Evolutionary conservation across 2,797 vertebrate genomes (phyloP), one percentile per base, ranked within the genome.

Genomic region (Staurois parvus): DNA sequence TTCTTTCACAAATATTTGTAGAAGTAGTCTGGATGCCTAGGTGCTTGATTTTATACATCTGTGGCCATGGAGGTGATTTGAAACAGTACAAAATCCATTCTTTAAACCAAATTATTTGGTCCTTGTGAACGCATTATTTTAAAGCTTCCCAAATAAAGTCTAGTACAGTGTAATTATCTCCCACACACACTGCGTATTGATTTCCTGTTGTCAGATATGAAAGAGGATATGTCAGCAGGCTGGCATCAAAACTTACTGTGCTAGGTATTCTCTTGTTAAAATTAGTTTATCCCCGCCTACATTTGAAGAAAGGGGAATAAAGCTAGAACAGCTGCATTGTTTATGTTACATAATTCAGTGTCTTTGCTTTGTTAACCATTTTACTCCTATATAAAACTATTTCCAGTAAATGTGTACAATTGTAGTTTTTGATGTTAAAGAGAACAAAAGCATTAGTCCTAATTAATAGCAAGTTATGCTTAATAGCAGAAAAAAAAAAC

Each of bases 151-250:
- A 82, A 81, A 86, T 76, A 82, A 72, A 76, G 62, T 10, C 28
- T 21, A 76, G 37, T 83, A 56, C 34, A 82, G 37, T 66, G 73
- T 78, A 86, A 86, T 86, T 83, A 86, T 76, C 67, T 86, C 85
- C 79, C 67, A 86, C 79, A 81, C 79, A 81, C 48, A 70, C 66
- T 48, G 37, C 32, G 52, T 77, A 86, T 86, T 86, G 85, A 86
- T 86, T 82, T 86, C 34, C 85, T 86, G 85, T 82, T 79, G 70
- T 77, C 45, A 72, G 52, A 83, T 77, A 77, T 78, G 73, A 66
- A 74, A 40, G 42, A 24, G 59, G 52, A 82, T 78, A 40, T 78
- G 28, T 28, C 79, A 72, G 79, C 68, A 77, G 79, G 85, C 48
- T 81, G 48, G 79, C 64, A 81, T 26, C 26, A 82, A n/a, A n/a